Evolutionary conservation across 2,797 vertebrate genomes (phyloP).

Genomic region (Rhynchonycteris naso): DNA sequence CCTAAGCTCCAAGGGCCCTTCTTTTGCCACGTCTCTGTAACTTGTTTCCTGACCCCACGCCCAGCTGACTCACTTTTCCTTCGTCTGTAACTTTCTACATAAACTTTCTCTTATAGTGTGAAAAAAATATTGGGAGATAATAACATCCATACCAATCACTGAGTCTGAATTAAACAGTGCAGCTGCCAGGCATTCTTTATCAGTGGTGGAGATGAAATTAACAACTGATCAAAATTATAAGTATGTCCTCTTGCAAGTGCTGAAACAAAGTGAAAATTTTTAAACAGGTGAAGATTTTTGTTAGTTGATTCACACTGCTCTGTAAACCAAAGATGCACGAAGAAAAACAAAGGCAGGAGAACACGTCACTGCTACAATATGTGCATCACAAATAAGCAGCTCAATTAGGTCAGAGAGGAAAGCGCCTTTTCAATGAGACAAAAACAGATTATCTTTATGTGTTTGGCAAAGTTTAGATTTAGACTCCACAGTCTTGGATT

Average conservation of each 20-base stretch:
- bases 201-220: constrained; percentile 36
- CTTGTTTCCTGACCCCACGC: neutral
- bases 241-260: neutral
- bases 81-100: neutral
- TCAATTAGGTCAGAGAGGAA: neutral
- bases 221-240: constrained; percentile 44
- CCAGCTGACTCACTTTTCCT: neutral
- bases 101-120: neutral
- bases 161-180: neutral
- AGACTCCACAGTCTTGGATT: neutral
- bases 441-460: neutral
- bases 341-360: neutral
- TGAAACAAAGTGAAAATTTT: neutral
- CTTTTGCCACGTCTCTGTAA: neutral
- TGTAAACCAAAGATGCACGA: neutral
- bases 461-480: neutral
- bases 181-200: constrained; percentile 5
- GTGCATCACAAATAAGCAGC: neutral
- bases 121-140: neutral
- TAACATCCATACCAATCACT: neutral
- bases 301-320: neutral
- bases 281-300: neutral
- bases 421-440: neutral
- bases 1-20: neutral
- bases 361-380: neutral